A percentile compares a stretch with the other conserved stretches of the same genome.
Conservation (phyloP, 2,797 vertebrate species). For the Sebastes taczanowskii region DNA sequence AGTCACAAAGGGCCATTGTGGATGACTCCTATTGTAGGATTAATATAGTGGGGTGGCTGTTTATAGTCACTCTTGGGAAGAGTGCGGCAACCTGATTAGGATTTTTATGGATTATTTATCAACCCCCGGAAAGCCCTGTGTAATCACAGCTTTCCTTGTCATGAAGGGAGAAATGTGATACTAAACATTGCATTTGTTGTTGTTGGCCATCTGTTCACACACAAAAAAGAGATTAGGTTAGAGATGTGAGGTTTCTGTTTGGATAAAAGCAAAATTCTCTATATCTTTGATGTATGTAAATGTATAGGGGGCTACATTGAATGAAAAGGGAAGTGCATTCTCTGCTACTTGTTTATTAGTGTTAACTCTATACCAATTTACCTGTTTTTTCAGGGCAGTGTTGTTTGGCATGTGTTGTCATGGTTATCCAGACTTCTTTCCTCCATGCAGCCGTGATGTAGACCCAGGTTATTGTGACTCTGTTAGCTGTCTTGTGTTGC, state of each 20-base stretch:
- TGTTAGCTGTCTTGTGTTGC: neutral
- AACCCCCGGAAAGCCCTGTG: neutral
- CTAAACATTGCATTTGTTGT: neutral
- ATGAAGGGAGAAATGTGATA: neutral
- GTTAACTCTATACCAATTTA: neutral
- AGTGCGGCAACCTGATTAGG: slow-evolving; percentile 29
- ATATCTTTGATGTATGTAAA: neutral
- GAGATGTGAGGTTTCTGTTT: neutral
- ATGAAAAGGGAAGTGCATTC: neutral
- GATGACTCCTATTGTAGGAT: slow-evolving; percentile 24
- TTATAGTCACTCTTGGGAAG: slow-evolving; percentile 22
- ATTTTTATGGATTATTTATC: slow-evolving; percentile 39
- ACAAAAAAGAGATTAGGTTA: neutral
- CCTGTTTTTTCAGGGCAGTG: neutral
- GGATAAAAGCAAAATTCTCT: neutral
- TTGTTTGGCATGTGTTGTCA: neutral
- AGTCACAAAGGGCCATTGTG: slow-evolving; percentile 44
- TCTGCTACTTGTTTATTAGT: neutral
- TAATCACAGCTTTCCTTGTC: neutral
- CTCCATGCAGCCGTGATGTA: neutral
- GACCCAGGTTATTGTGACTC: neutral
- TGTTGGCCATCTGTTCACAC: slow-evolving; percentile 14
- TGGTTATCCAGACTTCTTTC: neutral
- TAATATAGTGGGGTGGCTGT: slow-evolving; percentile 16
- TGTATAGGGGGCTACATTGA: neutral